These are phyloP conservation scores for Saturnia pavonia DNA, from an alignment of 2,888 invertebrate species.

Conservation along the genomic window DNA sequence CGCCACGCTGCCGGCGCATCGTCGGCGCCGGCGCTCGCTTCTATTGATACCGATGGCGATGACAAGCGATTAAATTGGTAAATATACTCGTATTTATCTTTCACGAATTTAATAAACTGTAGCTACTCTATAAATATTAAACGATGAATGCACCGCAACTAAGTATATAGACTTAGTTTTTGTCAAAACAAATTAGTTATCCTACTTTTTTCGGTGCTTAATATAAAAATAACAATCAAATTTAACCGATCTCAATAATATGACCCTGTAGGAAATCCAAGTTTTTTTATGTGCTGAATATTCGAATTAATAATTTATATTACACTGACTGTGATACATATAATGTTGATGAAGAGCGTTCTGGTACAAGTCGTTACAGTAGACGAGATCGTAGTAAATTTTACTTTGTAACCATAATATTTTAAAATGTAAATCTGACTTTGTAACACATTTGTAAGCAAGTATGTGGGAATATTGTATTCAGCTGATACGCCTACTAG, in stretches of 20 bases:
- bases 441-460: conserved; percentile 10
- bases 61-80: conserved; percentile 22
- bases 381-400: conserved; percentile 1
- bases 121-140: neutral
- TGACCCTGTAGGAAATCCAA: too few relatives aligned
- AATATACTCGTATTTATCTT: conserved; percentile 19
- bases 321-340: neutral
- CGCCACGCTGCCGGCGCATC: conserved; percentile 10
- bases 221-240: neutral
- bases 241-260: neutral
- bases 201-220: neutral
- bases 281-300: neutral
- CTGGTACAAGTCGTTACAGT: neutral
- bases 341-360: neutral
- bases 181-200: neutral
- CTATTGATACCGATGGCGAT: conserved; percentile 24
- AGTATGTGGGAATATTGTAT: neutral
- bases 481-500: neutral
- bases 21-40: conserved; percentile 23
- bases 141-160: neutral
- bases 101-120: conserved; percentile 16
- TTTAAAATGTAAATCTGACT: conserved; percentile 1
- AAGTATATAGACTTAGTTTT: neutral
- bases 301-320: neutral
- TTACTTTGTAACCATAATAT: neutral